phyloP scores from a whole-genome alignment of 1,140 invertebrate species.

The Bombus pascuorum region DNA sequence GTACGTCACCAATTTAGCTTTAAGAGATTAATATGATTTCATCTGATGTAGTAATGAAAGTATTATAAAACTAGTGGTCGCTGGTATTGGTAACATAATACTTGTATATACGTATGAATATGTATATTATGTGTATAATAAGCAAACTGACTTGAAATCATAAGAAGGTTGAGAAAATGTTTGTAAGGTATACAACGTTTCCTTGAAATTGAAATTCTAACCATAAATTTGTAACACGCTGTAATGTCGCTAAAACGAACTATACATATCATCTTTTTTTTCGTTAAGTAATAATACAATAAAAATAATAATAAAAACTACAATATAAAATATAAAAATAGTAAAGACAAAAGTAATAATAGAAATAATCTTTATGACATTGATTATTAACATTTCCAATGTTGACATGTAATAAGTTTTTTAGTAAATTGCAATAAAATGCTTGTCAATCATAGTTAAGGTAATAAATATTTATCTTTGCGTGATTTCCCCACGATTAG shows the following conservation, averaged over 20 bases:
- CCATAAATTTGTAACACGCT: not conserved
- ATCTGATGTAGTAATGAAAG: constrained; percentile 3
- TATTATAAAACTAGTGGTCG: too few species aligned
- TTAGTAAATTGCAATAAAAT: not conserved
- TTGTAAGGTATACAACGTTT: not conserved
- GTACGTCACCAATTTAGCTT: not conserved
- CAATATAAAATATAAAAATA: not conserved
- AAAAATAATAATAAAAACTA: not conserved
- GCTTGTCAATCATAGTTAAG: not conserved
- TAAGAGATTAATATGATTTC: not conserved
- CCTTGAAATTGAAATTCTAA: not conserved
- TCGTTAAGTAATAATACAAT: not conserved
- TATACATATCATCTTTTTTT: not conserved
- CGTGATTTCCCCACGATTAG: not conserved
- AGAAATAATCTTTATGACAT: not conserved
- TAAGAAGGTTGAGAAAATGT: not conserved
- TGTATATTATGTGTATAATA: not conserved
- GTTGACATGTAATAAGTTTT: not conserved
- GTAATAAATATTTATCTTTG: not conserved
- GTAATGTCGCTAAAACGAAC: not conserved
- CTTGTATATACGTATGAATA: too few species aligned
- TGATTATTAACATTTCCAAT: not conserved
- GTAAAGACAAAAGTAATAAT: not conserved
- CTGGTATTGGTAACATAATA: not conserved
- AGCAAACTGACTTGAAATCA: not conserved